phyloP scores from a whole-genome alignment of 2,113 vertebrate genomes.

The Garra rufa region DNA sequence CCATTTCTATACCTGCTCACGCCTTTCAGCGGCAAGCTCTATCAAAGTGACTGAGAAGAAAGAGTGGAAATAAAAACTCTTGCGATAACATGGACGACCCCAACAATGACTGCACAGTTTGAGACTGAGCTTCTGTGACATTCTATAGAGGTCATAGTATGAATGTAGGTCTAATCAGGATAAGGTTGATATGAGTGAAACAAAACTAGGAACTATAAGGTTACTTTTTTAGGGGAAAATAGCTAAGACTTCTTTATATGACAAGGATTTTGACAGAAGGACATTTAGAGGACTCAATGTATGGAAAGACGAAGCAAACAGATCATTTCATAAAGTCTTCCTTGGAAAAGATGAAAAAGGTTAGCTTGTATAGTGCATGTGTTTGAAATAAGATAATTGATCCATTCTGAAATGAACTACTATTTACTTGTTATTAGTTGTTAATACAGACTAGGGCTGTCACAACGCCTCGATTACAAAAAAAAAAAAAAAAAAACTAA shows the following conservation, averaged over 20 bases:
- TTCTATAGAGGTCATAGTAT: slow-evolving; percentile 38
- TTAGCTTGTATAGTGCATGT: neutral
- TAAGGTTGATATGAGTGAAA: neutral
- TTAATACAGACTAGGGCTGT: neutral
- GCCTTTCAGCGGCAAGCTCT: neutral
- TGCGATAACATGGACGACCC: neutral
- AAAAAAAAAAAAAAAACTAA: no score
- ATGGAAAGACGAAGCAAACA: neutral
- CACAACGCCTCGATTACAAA: no score
- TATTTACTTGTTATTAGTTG: neutral
- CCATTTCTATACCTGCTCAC: neutral
- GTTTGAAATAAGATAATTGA: neutral
- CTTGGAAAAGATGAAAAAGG: neutral
- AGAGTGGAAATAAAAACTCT: neutral
- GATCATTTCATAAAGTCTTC: neutral
- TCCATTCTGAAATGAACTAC: neutral
- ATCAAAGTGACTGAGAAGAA: neutral
- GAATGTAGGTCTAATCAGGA: slow-evolving; percentile 1
- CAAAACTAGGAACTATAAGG: slow-evolving; percentile 36
- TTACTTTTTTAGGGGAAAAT: slow-evolving; percentile 19
- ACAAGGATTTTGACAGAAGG: slow-evolving; percentile 7
- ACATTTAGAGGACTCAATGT: slow-evolving; percentile 1
- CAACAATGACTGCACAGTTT: slow-evolving; percentile 48
- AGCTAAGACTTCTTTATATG: neutral
- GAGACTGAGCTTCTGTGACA: slow-evolving; percentile 9